Conservation (phyloP, 2,797 vertebrate species). For the Epinephelus malabaricus region DNA sequence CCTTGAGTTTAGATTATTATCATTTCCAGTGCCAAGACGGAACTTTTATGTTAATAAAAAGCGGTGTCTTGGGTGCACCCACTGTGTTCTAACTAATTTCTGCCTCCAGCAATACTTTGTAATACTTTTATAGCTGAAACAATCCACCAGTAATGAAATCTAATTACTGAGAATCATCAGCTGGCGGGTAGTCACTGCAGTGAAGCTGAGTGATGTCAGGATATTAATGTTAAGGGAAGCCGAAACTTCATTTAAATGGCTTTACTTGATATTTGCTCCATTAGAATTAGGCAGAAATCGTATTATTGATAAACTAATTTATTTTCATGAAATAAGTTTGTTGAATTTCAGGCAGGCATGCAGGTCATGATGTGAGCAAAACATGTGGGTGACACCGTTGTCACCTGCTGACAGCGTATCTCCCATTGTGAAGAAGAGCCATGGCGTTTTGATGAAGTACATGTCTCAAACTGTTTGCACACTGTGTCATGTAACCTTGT, state of each 20-base stretch:
- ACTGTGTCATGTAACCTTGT: slow-evolving; percentile 15
- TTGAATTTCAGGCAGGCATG: not conserved
- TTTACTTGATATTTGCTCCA: not conserved
- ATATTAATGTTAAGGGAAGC: not conserved
- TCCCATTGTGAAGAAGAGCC: not conserved
- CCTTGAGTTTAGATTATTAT: not conserved
- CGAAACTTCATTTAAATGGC: not conserved
- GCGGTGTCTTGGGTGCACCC: not conserved
- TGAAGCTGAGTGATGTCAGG: not conserved
- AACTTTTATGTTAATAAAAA: not conserved
- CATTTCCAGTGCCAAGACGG: not conserved
- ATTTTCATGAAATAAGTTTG: not conserved
- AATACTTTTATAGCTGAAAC: not conserved
- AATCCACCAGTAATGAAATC: not conserved
- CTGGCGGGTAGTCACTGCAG: not conserved
- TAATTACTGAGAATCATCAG: not conserved
- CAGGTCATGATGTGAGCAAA: not conserved
- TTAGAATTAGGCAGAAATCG: not conserved
- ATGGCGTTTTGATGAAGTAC: slow-evolving; percentile 13
- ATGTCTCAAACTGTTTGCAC: slow-evolving; percentile 24
- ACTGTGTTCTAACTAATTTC: not conserved
- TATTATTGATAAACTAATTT: not conserved
- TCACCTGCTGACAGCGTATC: not conserved
- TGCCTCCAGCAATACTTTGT: not conserved
- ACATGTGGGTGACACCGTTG: not conserved